Conservation (phyloP, 2,888 invertebrate genomes). For the Drosophila mulleri region DNA sequence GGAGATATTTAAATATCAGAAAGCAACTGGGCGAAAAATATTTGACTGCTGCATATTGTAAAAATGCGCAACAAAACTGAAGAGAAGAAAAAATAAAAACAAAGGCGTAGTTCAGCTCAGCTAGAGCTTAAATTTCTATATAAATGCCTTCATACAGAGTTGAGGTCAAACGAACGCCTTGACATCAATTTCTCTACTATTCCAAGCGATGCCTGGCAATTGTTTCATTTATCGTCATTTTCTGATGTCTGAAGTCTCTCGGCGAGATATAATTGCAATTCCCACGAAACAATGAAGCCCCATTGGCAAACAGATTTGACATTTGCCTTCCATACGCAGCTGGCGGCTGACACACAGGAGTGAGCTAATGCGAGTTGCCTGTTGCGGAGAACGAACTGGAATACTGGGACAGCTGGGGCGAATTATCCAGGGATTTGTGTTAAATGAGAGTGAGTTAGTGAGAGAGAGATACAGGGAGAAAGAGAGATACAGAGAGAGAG, state of each 20-base stretch:
- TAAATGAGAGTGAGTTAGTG: background rate
- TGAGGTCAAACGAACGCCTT: conserved; percentile 44
- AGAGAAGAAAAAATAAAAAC: background rate
- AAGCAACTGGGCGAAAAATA: conserved; percentile 29
- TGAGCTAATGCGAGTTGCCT: conserved; percentile 38
- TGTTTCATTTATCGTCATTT: conserved; percentile 1
- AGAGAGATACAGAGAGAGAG: no score
- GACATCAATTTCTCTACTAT: conserved; percentile 54
- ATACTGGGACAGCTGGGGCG: background rate
- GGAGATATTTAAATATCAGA: conserved; percentile 43
- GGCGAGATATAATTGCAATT: conserved; percentile 15
- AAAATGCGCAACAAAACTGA: background rate
- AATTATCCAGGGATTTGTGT: conserved; percentile 28
- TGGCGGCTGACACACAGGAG: conserved; percentile 46
- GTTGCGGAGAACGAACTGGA: background rate
- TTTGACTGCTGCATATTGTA: conserved; percentile 36
- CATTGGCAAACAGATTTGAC: conserved; percentile 47
- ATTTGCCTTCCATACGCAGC: conserved; percentile 23
- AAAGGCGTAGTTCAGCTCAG: background rate
- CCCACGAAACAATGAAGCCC: conserved; percentile 28
- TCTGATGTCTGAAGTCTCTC: conserved; percentile 54
- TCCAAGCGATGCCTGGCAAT: conserved; percentile 37
- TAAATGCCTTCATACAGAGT: background rate
- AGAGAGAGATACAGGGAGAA: no score
- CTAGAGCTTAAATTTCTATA: background rate